A percentile compares a stretch with the other conserved stretches of the same genome.
Conservation (phyloP, 1,140 invertebrate species). For the Drosophila simulans region DNA sequence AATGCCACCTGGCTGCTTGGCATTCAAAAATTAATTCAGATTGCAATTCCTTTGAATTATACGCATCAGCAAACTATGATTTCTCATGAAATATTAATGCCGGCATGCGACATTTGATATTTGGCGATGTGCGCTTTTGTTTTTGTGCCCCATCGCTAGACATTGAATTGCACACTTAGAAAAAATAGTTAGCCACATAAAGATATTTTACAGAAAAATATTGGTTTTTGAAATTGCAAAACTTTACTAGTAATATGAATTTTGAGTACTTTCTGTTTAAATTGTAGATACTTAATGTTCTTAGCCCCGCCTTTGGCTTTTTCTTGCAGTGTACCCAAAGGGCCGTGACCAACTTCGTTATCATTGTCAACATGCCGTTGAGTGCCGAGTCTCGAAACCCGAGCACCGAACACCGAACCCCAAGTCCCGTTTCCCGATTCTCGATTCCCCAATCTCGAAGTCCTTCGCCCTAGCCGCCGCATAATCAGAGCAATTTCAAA, state of each 20-base stretch:
- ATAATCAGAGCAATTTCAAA: slow-evolving; percentile 81
- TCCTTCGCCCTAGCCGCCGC: slow-evolving; percentile 28
- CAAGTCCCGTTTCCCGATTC: background rate
- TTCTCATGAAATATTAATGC: slow-evolving; percentile 83
- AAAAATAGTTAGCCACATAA: background rate
- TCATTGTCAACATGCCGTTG: slow-evolving; percentile 82
- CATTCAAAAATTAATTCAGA: slow-evolving; percentile 79
- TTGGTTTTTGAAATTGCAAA: too few relatives aligned
- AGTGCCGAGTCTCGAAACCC: slow-evolving; percentile 37
- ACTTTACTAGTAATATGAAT: too few relatives aligned
- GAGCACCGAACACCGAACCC: slow-evolving; percentile 10
- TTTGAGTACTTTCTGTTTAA: too few relatives aligned
- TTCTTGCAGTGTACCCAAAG: background rate
- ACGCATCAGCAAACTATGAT: slow-evolving; percentile 83
- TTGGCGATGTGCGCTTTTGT: slow-evolving; percentile 52
- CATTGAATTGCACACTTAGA: slow-evolving; percentile 6
- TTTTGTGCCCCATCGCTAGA: background rate
- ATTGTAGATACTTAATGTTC: too few relatives aligned
- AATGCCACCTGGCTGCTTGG: slow-evolving; percentile 31
- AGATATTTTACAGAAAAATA: too few relatives aligned
- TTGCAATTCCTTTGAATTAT: slow-evolving; percentile 83
- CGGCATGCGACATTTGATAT: slow-evolving; percentile 80
- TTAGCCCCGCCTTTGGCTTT: too few relatives aligned
- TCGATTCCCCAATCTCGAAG: background rate
- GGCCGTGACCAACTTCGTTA: slow-evolving; percentile 77